A percentile compares a stretch with the other conserved stretches of the same genome.
phyloP scores from a whole-genome alignment of 2,888 invertebrate genomes.

The Phaedon cochleariae region DNA sequence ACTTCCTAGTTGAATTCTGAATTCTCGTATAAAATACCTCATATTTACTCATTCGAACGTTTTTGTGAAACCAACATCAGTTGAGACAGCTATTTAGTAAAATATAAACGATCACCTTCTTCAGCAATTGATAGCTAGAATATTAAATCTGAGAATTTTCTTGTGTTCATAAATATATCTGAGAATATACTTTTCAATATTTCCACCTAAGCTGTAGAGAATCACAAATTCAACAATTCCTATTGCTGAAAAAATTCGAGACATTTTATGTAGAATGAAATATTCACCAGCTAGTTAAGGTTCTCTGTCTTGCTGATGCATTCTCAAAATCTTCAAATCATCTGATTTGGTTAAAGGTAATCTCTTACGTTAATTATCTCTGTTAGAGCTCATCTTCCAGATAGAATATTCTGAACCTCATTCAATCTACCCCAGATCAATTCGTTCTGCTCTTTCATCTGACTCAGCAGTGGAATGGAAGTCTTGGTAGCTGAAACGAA shows the following conservation, averaged over 20 bases:
- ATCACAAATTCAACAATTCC: background rate
- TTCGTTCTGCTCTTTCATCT: background rate
- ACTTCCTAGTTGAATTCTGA: too few relatives aligned
- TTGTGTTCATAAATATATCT: too few relatives aligned
- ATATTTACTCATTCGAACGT: too few relatives aligned
- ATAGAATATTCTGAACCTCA: background rate
- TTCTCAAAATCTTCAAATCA: background rate
- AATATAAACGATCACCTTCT: too few relatives aligned
- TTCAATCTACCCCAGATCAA: constrained; percentile 1
- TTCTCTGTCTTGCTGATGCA: background rate
- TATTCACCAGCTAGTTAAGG: background rate
- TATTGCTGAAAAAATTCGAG: background rate
- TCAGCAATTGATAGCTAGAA: too few relatives aligned
- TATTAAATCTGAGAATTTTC: too few relatives aligned
- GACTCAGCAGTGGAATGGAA: background rate
- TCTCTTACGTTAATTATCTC: background rate
- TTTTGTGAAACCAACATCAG: too few relatives aligned
- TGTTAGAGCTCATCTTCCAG: background rate
- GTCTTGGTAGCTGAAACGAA: constrained; percentile 7
- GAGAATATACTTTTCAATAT: too few relatives aligned
- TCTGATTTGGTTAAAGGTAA: background rate
- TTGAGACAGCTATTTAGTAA: too few relatives aligned
- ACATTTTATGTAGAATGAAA: background rate
- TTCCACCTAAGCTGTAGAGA: background rate
- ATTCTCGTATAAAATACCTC: too few relatives aligned